Percentiles rank a stretch among this genome's conserved stretches.
These are phyloP conservation scores for Drosophila sechellia DNA, from an alignment of 1,140 invertebrate species.

Conservation along the genomic window DNA sequence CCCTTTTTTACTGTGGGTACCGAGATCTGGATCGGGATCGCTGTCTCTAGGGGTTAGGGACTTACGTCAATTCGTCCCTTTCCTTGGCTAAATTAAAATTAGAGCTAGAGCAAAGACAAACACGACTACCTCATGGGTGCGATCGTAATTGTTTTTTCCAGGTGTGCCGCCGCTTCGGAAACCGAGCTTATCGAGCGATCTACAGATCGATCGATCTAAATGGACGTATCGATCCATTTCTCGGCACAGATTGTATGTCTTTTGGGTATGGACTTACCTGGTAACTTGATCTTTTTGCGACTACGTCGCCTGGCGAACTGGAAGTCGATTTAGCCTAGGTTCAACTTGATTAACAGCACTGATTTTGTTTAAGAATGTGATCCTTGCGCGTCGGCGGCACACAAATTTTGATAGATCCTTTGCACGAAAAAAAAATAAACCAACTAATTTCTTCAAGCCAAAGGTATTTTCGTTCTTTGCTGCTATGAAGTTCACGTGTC, in stretches of 20 bases:
- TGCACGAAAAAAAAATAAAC: conserved; percentile 29
- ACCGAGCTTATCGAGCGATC: conserved; percentile 39
- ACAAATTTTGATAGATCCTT: conserved; percentile 6
- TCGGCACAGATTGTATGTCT: conserved; percentile 26
- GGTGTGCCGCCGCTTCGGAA: conserved; percentile 44
- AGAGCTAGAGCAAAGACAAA: conserved; percentile 79
- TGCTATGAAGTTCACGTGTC: conserved; percentile 24
- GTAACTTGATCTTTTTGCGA: conserved; percentile 53
- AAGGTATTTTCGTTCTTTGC: not conserved
- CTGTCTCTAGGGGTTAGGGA: conserved; percentile 45
- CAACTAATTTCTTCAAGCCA: conserved; percentile 11
- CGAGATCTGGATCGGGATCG: conserved; percentile 35
- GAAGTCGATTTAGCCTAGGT: not conserved
- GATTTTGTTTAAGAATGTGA: not conserved
- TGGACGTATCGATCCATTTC: conserved; percentile 24
- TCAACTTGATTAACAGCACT: not conserved
- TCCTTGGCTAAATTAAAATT: conserved; percentile 73
- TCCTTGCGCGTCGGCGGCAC: not conserved
- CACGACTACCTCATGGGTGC: conserved; percentile 56
- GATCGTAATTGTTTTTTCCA: conserved; percentile 57
- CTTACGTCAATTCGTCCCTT: conserved; percentile 23
- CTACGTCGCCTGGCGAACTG: conserved; percentile 50
- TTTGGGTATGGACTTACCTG: conserved; percentile 16
- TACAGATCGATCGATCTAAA: conserved; percentile 25
- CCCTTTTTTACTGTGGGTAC: conserved; percentile 63